These are phyloP conservation scores for Galleria mellonella DNA, from an alignment of 1,140 invertebrate genomes.

Conservation along the genomic window DNA sequence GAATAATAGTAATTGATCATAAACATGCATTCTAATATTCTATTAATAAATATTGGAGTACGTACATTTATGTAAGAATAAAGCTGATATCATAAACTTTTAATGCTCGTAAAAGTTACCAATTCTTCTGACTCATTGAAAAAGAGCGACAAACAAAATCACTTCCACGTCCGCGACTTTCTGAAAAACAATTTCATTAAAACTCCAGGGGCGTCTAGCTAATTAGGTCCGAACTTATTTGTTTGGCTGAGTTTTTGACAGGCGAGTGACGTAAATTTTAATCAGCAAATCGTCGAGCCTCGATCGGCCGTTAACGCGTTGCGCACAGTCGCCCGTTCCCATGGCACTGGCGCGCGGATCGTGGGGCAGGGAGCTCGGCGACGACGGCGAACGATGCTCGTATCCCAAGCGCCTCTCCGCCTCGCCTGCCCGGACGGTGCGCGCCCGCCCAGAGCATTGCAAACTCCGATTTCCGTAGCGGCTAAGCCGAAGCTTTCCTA, in stretches of 20 bases:
- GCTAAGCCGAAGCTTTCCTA: slow-evolving; percentile 63
- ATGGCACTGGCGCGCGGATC: not conserved
- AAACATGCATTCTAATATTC: no score
- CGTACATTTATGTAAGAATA: no score
- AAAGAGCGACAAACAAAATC: slow-evolving; percentile 21
- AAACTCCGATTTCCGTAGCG: slow-evolving; percentile 46
- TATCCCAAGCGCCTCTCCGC: slow-evolving; percentile 5
- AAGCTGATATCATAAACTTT: no score
- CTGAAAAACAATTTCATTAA: slow-evolving; percentile 17
- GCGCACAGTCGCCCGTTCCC: not conserved
- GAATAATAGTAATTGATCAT: no score
- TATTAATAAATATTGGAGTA: no score
- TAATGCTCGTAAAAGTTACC: not conserved
- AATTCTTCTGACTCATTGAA: slow-evolving; percentile 12
- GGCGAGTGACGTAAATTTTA: slow-evolving; percentile 37
- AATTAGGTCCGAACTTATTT: slow-evolving; percentile 34
- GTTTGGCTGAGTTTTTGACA: slow-evolving; percentile 36
- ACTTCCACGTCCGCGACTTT: slow-evolving; percentile 17
- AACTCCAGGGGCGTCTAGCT: slow-evolving; percentile 19
- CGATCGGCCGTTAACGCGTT: no score
- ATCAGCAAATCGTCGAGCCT: slow-evolving; percentile 1
- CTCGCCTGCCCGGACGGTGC: slow-evolving; percentile 8
- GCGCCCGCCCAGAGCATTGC: slow-evolving; percentile 27
- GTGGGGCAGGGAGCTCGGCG: not conserved
- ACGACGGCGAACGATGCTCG: slow-evolving; percentile 8